Evolutionary conservation across 2,888 invertebrate genomes (phyloP), one percentile per base, ranked within the genome.

Genomic region (Nesidiocoris tenuis): DNA sequence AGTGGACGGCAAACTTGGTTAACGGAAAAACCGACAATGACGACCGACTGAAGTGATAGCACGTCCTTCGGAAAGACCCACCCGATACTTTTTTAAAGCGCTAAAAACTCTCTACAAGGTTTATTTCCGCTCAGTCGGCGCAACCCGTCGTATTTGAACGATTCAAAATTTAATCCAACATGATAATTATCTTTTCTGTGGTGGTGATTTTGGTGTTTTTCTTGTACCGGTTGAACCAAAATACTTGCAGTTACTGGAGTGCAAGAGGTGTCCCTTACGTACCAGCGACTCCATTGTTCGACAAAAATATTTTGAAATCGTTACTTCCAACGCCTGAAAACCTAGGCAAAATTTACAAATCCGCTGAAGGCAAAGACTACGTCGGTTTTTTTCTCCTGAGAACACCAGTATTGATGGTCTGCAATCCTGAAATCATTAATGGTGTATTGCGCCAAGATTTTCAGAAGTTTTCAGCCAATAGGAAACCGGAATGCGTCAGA

Each of bases 341-440:
- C 22, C 19, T 78, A n/a, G 16, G 1, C 5, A 25, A 61, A 56
- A 74, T 78, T 12, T 78, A 78, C 23, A 9, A 25, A 2, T 1
- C 23, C 21, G 39, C 71, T 2, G 25, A n/a, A 16, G 65, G 59
- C 17, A n/a, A 55, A 3, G 61, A 67, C n/a, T 39, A 39, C 59
- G 61, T 66, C 24, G 78, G 78, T 9, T 76, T 74, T 22, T 78
- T 70, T 25, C 76, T 76, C 56, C 61, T 76, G 54, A 59, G 78
- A 18, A 74, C 39, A 16, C 78, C 78, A 0, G 61, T 57, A 18
- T 55, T 78, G 39, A 57, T 78, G 61, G 18, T 76, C 3, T 61
- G 71, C 25, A 64, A 61, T 7, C 74, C 76, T 1, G n/a, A 75
- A n/a, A 16, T 64, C 16, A 67, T 76, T 9, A 56, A 74, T 54